A percentile compares a stretch with the other conserved stretches of the same genome.
These are phyloP conservation scores for Sterna hirundo DNA, from an alignment of 2,113 vertebrate species.

Conservation along the genomic window DNA sequence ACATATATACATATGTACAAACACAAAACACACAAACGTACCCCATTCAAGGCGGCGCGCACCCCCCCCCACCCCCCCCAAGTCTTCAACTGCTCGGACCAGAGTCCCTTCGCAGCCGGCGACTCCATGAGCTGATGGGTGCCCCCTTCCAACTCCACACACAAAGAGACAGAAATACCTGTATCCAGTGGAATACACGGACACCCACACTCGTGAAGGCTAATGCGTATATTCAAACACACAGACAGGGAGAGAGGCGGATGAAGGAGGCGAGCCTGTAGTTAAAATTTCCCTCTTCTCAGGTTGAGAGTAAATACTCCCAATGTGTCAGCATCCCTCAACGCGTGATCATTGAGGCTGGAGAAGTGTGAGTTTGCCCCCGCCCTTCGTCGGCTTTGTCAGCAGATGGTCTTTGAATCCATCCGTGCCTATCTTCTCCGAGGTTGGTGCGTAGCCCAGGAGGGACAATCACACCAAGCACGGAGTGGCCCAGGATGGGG, in stretches of 20 bases:
- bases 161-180: neutral
- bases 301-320: neutral
- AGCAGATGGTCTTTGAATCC: neutral
- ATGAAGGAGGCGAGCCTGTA: neutral
- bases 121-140: neutral
- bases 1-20: neutral
- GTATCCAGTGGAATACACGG: neutral
- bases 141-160: neutral
- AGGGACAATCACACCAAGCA: neutral
- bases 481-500: neutral
- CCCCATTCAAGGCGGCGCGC: neutral
- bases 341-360: neutral
- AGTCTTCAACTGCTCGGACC: neutral
- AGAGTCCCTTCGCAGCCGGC: neutral
- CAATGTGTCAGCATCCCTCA: neutral
- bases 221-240: neutral
- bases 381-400: neutral
- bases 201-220: neutral
- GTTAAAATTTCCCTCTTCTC: neutral
- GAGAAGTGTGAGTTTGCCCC: neutral
- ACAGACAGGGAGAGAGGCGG: neutral
- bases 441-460: neutral
- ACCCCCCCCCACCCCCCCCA: neutral
- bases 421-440: neutral
- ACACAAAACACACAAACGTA: neutral